A percentile compares a stretch with the other conserved stretches of the same genome.
phyloP scores from a whole-genome alignment of 2,113 vertebrate genomes.

The Lophius piscatorius region DNA sequence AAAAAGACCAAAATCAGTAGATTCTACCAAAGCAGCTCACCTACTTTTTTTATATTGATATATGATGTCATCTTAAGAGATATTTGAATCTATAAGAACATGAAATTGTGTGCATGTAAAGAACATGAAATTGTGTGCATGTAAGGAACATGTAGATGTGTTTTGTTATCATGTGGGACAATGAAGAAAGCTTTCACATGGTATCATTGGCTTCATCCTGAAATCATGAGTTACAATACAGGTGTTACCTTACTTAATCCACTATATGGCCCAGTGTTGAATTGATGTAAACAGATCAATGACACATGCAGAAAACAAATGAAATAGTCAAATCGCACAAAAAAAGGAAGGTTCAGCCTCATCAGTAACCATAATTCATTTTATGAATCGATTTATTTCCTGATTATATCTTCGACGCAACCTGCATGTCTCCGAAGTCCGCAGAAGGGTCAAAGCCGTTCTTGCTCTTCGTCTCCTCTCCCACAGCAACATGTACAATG shows the following conservation, averaged over 20 bases:
- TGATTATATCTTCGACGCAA: not conserved
- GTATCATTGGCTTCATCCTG: conserved; percentile 2
- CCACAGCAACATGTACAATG: not conserved
- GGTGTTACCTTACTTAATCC: conserved; percentile 8
- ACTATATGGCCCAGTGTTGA: not conserved
- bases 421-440: not conserved
- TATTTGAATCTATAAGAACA: no score
- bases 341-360: not conserved
- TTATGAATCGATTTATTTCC: not conserved
- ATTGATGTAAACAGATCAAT: conserved; percentile 8
- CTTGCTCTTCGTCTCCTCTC: not conserved
- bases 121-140: no score
- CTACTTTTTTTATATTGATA: no score
- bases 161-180: no score
- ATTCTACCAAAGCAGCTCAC: no score
- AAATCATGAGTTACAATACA: conserved; percentile 11
- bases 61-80: no score
- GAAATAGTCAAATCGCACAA: not conserved
- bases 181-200: no score
- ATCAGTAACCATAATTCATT: not conserved
- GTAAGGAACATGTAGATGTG: not conserved
- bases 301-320: not conserved
- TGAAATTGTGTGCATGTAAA: no score
- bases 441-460: not conserved
- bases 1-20: no score